phyloP scores from a whole-genome alignment of 1,140 invertebrate species.

The Drosophila pectinifera region DNA sequence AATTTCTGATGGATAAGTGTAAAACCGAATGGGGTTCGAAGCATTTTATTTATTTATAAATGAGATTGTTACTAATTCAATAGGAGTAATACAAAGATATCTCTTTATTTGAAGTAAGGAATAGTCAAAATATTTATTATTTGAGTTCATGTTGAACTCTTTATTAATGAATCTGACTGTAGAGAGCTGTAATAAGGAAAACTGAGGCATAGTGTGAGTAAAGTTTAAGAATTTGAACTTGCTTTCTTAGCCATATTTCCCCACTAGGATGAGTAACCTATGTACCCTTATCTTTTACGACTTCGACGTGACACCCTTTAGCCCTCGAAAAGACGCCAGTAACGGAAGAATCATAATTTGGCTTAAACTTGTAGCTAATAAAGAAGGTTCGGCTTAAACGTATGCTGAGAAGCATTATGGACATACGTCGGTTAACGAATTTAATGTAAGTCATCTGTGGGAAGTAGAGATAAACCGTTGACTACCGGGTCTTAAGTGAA shows the following conservation, averaged over 20 bases:
- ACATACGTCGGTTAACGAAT: slow-evolving; percentile 10
- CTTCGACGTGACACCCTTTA: neutral
- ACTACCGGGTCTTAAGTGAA: slow-evolving; percentile 16
- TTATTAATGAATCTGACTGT: too few relatives aligned
- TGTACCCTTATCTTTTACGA: slow-evolving; percentile 2
- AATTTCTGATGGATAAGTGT: neutral
- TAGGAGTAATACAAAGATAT: neutral
- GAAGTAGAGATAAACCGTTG: slow-evolving; percentile 16
- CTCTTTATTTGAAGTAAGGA: too few relatives aligned
- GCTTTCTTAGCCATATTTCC: too few relatives aligned
- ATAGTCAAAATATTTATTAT: neutral
- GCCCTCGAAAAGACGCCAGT: neutral
- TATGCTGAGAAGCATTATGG: slow-evolving; percentile 2
- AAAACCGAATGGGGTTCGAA: too few relatives aligned
- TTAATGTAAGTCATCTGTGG: slow-evolving; percentile 20
- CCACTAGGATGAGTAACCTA: neutral
- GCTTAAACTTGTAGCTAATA: neutral
- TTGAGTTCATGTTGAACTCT: too few relatives aligned
- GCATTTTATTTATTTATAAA: too few relatives aligned
- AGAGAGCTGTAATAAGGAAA: too few relatives aligned
- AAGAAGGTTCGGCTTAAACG: neutral
- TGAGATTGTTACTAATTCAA: too few relatives aligned
- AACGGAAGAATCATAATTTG: slow-evolving; percentile 4
- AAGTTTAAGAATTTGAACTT: neutral
- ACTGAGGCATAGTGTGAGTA: too few relatives aligned